Percentiles rank a stretch among this genome's conserved stretches.
These are phyloP conservation scores for Archivesica marissinica DNA, from an alignment of 1,140 invertebrate genomes.

Conservation along the genomic window DNA sequence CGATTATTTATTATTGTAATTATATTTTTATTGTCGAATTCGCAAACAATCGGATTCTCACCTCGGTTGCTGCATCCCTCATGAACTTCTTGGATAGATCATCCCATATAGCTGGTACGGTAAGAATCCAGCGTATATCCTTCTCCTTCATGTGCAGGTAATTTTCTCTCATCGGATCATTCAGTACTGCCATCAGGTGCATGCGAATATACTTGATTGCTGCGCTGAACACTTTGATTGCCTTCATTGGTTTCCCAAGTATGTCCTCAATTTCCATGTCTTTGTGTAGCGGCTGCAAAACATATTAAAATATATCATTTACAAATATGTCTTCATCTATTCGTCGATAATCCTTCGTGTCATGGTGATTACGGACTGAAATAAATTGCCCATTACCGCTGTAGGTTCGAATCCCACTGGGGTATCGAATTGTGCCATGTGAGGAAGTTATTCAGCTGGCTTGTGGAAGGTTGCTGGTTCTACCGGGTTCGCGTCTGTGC, in stretches of 20 bases:
- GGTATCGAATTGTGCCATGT: too few species aligned
- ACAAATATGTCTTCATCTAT: too few species aligned
- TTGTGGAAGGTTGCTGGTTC: too few species aligned
- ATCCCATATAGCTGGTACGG: conserved; percentile 54
- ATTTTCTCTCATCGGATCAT: not conserved
- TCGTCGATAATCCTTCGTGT: too few species aligned
- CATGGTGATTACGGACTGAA: not conserved
- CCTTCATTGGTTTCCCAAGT: conserved; percentile 29
- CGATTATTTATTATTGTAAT: not conserved
- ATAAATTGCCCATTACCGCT: too few species aligned
- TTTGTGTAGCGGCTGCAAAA: conserved; percentile 29
- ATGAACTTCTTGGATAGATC: conserved; percentile 52
- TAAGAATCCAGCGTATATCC: conserved; percentile 51
- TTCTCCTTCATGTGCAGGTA: not conserved
- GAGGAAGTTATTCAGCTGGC: too few species aligned
- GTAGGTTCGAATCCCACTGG: too few species aligned
- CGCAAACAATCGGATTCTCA: not conserved
- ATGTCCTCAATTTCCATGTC: conserved; percentile 48
- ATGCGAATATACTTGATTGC: conserved; percentile 22
- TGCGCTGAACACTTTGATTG: conserved; percentile 23
- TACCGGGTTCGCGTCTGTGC: too few species aligned
- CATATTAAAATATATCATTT: not conserved
- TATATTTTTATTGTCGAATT: not conserved
- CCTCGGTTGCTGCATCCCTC: conserved; percentile 48
- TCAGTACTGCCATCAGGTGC: not conserved